A percentile compares a stretch with the other conserved stretches of the same genome.
phyloP scores from a whole-genome alignment of 2,797 vertebrate species.

The Pangasius macronema region DNA sequence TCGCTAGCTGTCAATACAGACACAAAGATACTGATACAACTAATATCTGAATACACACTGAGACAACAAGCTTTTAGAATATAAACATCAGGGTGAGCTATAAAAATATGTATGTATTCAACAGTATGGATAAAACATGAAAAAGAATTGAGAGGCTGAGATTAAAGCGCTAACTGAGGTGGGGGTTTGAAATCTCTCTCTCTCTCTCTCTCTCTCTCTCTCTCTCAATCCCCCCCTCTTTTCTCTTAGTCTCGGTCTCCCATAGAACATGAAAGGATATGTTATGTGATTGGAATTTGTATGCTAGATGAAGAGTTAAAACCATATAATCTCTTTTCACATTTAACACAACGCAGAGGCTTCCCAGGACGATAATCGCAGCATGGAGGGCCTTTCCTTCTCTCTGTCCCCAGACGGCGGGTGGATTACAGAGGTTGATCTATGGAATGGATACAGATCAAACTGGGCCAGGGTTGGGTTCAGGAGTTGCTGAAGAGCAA shows the following conservation, averaged over 20 bases:
- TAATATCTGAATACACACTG: not conserved
- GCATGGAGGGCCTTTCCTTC: slow-evolving; percentile 73
- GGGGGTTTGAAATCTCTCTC: slow-evolving; percentile 46
- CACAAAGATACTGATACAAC: not conserved
- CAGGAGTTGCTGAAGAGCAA: not conserved
- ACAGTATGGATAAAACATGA: slow-evolving; percentile 40
- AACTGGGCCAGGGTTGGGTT: slow-evolving; percentile 20
- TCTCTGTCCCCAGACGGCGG: slow-evolving; percentile 36
- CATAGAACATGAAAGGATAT: slow-evolving; percentile 78
- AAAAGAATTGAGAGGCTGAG: slow-evolving; percentile 61
- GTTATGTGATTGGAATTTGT: slow-evolving; percentile 85
- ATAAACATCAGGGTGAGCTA: not conserved
- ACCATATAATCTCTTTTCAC: slow-evolving; percentile 90
- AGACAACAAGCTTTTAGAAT: not conserved
- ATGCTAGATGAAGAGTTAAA: slow-evolving; percentile 88
- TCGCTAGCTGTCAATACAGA: slow-evolving; percentile 11
- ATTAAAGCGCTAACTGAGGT: slow-evolving; percentile 64
- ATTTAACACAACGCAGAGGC: slow-evolving; percentile 81
- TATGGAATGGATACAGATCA: slow-evolving; percentile 25
- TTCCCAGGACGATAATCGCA: slow-evolving; percentile 75
- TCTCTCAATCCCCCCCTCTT: slow-evolving; percentile 16
- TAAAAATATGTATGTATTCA: slow-evolving; percentile 9
- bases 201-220: slow-evolving; percentile 38
- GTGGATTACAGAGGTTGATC: slow-evolving; percentile 46
- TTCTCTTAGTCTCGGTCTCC: slow-evolving; percentile 48